A percentile compares a stretch with the other conserved stretches of the same genome.
Conservation (phyloP, 2,113 vertebrate genomes). For the Perca fluviatilis region DNA sequence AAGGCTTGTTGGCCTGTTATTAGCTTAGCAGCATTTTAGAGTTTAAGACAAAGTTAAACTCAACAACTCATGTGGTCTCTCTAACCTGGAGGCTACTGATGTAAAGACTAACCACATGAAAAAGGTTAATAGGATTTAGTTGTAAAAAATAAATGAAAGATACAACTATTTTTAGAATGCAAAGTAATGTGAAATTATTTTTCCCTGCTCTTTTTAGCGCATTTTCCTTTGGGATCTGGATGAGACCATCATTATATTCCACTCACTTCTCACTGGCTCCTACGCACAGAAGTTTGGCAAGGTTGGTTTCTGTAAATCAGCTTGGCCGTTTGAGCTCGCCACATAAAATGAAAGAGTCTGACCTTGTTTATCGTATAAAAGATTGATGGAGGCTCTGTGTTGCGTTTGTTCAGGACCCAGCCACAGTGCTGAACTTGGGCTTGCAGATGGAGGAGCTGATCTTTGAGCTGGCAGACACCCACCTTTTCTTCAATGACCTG, state of each 20-base stretch:
- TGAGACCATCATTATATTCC: conserved; percentile 99
- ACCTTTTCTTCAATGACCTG: conserved; percentile 98
- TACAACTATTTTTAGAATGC: not conserved
- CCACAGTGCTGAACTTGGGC: conserved; percentile 93
- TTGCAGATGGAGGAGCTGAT: conserved; percentile 99
- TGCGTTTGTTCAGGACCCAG: conserved; percentile 87
- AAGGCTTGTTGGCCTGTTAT: not conserved
- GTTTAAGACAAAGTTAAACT: not conserved
- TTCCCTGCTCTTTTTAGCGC: conserved; percentile 79
- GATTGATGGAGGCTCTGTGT: not conserved
- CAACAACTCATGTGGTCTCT: not conserved
- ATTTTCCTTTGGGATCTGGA: conserved; percentile 99
- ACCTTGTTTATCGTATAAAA: not conserved
- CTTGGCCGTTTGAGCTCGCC: not conserved
- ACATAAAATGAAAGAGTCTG: not conserved
- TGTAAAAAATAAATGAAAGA: not conserved
- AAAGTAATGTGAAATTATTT: not conserved
- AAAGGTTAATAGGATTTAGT: not conserved
- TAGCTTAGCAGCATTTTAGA: not conserved
- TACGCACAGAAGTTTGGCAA: conserved; percentile 98
- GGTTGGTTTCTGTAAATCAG: conserved; percentile 78
- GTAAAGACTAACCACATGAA: not conserved
- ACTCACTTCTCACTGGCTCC: conserved; percentile 97
- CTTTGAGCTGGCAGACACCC: conserved; percentile 98
- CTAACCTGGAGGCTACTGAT: not conserved